These are phyloP conservation scores for Coecobrya sp. DNA, from an alignment of 2,888 invertebrate species.

Conservation along the genomic window DNA sequence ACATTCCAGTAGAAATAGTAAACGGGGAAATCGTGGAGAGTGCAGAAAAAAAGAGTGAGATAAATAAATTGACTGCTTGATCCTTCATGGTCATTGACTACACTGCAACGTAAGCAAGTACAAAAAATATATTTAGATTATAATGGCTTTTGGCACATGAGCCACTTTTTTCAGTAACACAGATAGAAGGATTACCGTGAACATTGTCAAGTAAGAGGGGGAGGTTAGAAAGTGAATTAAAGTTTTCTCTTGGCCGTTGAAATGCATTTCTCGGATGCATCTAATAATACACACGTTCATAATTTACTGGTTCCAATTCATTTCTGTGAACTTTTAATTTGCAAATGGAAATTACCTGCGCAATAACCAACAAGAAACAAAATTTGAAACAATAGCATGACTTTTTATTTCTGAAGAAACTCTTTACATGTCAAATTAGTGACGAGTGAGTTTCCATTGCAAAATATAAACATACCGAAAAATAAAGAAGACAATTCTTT, in stretches of 20 bases:
- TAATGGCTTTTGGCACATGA: slow-evolving; percentile 8
- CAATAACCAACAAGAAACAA: too few species aligned
- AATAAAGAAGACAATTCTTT: too few species aligned
- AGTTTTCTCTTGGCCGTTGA: slow-evolving; percentile 14
- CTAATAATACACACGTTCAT: too few species aligned
- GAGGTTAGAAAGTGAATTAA: slow-evolving; percentile 37
- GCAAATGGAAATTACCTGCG: too few species aligned
- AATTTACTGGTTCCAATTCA: too few species aligned
- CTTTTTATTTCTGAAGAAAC: not conserved
- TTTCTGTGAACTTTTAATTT: too few species aligned
- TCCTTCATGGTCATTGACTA: slow-evolving; percentile 24
- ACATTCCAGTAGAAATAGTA: too few species aligned
- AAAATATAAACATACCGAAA: too few species aligned
- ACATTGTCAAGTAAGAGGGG: too few species aligned
- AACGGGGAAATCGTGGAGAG: slow-evolving; percentile 22
- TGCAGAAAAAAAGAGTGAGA: slow-evolving; percentile 35
- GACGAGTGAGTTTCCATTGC: too few species aligned
- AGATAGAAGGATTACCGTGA: slow-evolving; percentile 5
- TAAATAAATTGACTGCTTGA: slow-evolving; percentile 44
- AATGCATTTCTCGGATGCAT: too few species aligned
- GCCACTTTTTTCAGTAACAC: not conserved
- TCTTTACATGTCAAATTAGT: slow-evolving; percentile 1
- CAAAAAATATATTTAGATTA: not conserved
- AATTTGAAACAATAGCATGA: too few species aligned
- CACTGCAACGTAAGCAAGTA: not conserved